These are phyloP conservation scores for Achlya flavicornis DNA, from an alignment of 2,888 invertebrate species.

Conservation along the genomic window DNA sequence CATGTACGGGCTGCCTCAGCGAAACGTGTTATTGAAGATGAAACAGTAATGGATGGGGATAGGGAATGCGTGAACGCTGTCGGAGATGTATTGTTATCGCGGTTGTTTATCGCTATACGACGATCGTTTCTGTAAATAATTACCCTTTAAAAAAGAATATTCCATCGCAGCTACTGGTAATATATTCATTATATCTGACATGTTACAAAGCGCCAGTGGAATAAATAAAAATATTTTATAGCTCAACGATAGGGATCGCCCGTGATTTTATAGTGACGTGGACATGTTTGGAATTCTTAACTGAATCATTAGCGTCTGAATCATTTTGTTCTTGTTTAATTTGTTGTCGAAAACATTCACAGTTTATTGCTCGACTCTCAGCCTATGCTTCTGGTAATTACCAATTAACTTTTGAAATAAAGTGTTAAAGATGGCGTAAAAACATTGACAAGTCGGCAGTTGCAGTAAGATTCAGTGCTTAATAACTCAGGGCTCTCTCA, in stretches of 20 bases:
- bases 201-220: constrained; percentile 75
- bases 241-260: constrained; percentile 44
- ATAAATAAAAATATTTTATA: constrained; percentile 78
- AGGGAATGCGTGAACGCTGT: constrained; percentile 82
- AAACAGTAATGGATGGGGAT: constrained; percentile 82
- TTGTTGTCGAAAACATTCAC: constrained; percentile 54
- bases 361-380: constrained; percentile 42
- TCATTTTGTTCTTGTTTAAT: constrained; percentile 58
- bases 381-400: constrained; percentile 52
- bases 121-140: constrained; percentile 81
- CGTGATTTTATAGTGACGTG: constrained; percentile 57
- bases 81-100: constrained; percentile 82
- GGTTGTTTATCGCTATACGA: constrained; percentile 79
- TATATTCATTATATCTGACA: constrained; percentile 82
- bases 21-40: constrained; percentile 82
- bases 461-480: constrained; percentile 42
- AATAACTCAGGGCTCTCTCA: constrained; percentile 29
- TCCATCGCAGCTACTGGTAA: constrained; percentile 76
- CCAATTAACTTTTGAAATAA: constrained; percentile 58
- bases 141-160: constrained; percentile 78
- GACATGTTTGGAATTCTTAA: constrained; percentile 57
- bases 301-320: constrained; percentile 51
- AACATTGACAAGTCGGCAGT: constrained; percentile 31
- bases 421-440: constrained; percentile 54
- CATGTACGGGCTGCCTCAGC: constrained; percentile 56